Evolutionary conservation across 2,797 vertebrate species (phyloP), one percentile per base, ranked within the genome.

Genomic region (Tinamus major): DNA sequence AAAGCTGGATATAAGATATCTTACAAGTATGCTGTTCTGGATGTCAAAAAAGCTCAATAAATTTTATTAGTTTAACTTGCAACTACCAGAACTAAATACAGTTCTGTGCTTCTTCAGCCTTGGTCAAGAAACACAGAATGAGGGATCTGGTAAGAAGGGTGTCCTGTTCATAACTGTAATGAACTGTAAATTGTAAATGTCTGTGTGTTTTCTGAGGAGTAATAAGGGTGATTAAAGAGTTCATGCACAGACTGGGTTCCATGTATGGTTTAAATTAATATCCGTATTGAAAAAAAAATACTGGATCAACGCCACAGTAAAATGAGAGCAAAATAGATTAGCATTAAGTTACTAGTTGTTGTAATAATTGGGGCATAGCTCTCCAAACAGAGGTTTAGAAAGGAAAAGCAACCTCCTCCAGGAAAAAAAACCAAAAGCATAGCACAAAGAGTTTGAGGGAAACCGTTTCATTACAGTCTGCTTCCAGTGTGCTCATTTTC

Each of bases 301-400:
- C 58, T 61, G 84, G 44, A 84, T 76, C 35, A 91, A 27, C 37
- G 44, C 39, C 13, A 26, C n/a, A 41, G n/a, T 86, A 59, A 92
- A 91, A 95, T 29, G 15, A 23, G 4, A 71, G 79, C 51, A 83
- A 78, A 96, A 94, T 61, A 91, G 70, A 56, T 86, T 89, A 69
- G 2, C 20, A 69, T 49, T 26, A 82, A 71, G 29, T 11, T 76
- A 33, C 71, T 79, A 89, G 78, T 83, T 72, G 27, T 65, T 85
- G 53, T 56, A 90, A 81, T 56, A 86, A 83, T 55, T 55, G 20
- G 12, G 12, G 39, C 12, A 7, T 17, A 2, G 35, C 31, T 89
- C 17, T 18, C 12, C 35, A 81, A 88, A 35, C 4, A 94, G 53
- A 94, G 29, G n/a, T 87, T 79, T 53, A 79, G 87, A 33, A 69